phyloP scores from a whole-genome alignment of 1,140 invertebrate species.

The Dendroctonus ponderosae region DNA sequence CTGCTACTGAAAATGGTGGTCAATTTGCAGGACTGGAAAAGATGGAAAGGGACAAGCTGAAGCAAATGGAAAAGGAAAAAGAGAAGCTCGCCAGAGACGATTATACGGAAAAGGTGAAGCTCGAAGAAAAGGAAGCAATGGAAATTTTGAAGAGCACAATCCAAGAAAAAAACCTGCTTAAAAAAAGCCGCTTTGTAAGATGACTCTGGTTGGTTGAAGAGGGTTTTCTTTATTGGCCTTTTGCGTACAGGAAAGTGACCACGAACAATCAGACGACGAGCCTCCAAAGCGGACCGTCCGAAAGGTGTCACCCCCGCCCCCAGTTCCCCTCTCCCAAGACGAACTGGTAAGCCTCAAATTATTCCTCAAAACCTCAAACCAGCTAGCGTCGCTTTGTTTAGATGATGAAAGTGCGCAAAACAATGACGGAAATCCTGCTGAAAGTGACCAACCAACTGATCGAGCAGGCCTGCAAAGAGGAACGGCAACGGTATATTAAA shows the following conservation, averaged over 20 bases:
- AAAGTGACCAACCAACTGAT: slow-evolving; percentile 93
- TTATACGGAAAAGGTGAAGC: slow-evolving; percentile 61
- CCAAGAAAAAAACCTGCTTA: slow-evolving; percentile 48
- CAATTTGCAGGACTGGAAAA: slow-evolving; percentile 75
- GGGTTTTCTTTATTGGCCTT: not conserved
- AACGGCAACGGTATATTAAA: slow-evolving; percentile 57
- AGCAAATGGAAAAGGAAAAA: slow-evolving; percentile 77
- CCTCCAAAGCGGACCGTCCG: slow-evolving; percentile 8
- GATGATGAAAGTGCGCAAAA: slow-evolving; percentile 85
- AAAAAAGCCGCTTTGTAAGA: slow-evolving; percentile 82
- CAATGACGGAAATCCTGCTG: slow-evolving; percentile 87
- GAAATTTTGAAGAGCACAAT: slow-evolving; percentile 55
- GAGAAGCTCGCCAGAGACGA: slow-evolving; percentile 64
- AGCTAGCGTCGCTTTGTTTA: slow-evolving; percentile 49
- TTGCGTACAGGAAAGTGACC: slow-evolving; percentile 45
- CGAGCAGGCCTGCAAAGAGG: slow-evolving; percentile 73
- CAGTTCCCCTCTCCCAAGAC: slow-evolving; percentile 45
- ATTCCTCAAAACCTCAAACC: not conserved
- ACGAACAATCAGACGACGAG: slow-evolving; percentile 45
- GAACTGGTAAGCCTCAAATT: slow-evolving; percentile 53
- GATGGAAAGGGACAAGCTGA: slow-evolving; percentile 94
- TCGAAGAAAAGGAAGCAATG: slow-evolving; percentile 64
- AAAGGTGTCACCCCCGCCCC: slow-evolving; percentile 29
- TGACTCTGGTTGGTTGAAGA: not conserved
- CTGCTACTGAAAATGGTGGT: not conserved